Evolutionary conservation across 1,140 invertebrate genomes (phyloP), one percentile per base, ranked within the genome.

Genomic region (Bombus breviceps): DNA sequence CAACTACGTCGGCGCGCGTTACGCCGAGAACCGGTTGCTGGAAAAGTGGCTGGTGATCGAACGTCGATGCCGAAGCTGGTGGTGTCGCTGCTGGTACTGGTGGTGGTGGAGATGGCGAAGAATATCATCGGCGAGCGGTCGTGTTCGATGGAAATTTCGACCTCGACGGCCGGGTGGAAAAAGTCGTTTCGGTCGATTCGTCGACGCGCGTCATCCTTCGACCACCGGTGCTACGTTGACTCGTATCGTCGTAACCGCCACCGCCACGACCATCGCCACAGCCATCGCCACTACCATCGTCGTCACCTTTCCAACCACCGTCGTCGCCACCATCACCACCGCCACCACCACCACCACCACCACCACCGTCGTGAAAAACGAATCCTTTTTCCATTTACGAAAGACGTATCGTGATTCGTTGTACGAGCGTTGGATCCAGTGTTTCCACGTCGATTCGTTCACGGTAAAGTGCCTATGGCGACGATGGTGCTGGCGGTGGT

Each of bases 401-500:
- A 32, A 10, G 15, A 43, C 28, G 71, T 37, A 34, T 37, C n/a
- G 47, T 34, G 22, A 59, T 28, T 76, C 34, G 10, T 39, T 28
- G 12, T 12, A 57, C 28, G 47, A 53, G 15, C 47, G 18, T 76
- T 59, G 5, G 28, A 72, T 10, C 6, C 13, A 22, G 18, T 9
- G 10, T 76, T 76, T 37, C 13, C 47, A 62, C 25, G 34, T 28
- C 59, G 73, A 73, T 59, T 62, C 41, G 47, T 87, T 73, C 59
- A 34, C 68, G 62, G 37, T 22, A 2, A 75, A 62, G 87, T 86
- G 74, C 59, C 75, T 66, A 43, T 89, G 69, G 22, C 66, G 83
- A 28, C 76, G 75, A 77, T 88, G 75, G 72, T 82, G 75, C 25
- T 90, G 88, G 88, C 84, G 81, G 68, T 91, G 89, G 88, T 89